These are phyloP conservation scores for Ditylenchus weischeri DNA, from an alignment of 2,888 invertebrate species.

Conservation along the genomic window DNA sequence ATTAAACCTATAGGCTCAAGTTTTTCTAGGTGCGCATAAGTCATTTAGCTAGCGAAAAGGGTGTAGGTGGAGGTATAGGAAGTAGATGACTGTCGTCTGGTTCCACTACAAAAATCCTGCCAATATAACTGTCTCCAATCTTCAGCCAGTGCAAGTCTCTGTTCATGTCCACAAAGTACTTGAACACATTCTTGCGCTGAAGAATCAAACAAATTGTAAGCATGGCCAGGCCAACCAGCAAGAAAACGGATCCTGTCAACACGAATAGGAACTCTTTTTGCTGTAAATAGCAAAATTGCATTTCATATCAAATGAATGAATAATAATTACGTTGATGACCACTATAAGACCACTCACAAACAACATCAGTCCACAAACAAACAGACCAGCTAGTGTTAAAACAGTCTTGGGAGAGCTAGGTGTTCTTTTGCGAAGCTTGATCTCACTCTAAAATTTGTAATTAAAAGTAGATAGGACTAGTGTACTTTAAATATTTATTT, in stretches of 20 bases:
- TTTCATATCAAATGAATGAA: neutral
- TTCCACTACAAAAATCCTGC: conserved; percentile 45
- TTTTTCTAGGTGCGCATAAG: too few species aligned
- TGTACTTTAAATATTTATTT: too few species aligned
- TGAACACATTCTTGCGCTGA: conserved; percentile 56
- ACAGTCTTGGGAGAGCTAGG: conserved; percentile 56
- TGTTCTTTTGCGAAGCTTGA: conserved; percentile 46
- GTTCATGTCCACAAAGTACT: conserved; percentile 50
- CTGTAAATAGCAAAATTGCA: conserved; percentile 4
- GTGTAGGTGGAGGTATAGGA: conserved; percentile 17
- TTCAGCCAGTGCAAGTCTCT: conserved; percentile 35
- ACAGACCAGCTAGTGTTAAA: conserved; percentile 53
- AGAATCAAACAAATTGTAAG: conserved; percentile 50
- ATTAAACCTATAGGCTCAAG: too few species aligned
- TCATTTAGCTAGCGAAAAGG: neutral
- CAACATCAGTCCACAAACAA: conserved; percentile 52
- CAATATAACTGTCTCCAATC: conserved; percentile 47
- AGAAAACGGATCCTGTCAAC: conserved; percentile 43
- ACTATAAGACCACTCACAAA: conserved; percentile 54
- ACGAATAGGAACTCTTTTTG: conserved; percentile 13
- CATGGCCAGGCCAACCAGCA: conserved; percentile 50
- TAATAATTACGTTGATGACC: conserved; percentile 47
- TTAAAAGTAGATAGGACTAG: too few species aligned
- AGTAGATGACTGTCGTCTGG: conserved; percentile 12
- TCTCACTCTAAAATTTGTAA: conserved; percentile 39